phyloP scores from a whole-genome alignment of 2,797 vertebrate species.

The Halcyon chelicuti region DNA sequence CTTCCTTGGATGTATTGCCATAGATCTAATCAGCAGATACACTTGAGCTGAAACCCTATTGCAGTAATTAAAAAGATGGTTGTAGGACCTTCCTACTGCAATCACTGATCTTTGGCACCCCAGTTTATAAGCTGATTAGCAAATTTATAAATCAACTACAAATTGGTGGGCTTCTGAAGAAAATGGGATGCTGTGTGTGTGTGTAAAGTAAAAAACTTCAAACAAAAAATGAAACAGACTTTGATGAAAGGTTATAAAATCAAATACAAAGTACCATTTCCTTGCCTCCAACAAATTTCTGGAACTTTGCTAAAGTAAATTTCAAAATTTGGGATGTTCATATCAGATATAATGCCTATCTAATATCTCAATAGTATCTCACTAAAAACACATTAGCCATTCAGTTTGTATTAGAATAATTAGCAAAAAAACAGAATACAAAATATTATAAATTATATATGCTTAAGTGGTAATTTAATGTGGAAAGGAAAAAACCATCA shows the following conservation, averaged over 20 bases:
- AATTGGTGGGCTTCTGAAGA: neutral
- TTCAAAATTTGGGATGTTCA: neutral
- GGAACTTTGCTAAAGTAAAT: neutral
- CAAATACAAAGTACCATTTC: neutral
- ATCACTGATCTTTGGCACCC: neutral
- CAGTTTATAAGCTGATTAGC: neutral
- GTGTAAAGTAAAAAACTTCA: neutral
- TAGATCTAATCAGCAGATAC: neutral
- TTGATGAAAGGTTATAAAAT: neutral
- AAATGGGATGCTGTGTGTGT: neutral
- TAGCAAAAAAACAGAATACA: neutral
- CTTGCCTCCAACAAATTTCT: neutral
- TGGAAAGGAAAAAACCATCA: neutral
- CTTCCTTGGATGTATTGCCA: neutral
- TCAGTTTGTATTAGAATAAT: neutral
- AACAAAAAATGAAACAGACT: neutral
- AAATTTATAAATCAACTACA: neutral
- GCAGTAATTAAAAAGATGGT: neutral
- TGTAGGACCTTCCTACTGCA: neutral
- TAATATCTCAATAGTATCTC: neutral
- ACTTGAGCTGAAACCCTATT: neutral
- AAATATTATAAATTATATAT: neutral
- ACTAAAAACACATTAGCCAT: neutral
- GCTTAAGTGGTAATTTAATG: neutral
- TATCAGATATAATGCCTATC: neutral